Evolutionary conservation across 2,113 vertebrate species (phyloP), one percentile per base, ranked within the genome.

Genomic region (Hassar affinis): DNA sequence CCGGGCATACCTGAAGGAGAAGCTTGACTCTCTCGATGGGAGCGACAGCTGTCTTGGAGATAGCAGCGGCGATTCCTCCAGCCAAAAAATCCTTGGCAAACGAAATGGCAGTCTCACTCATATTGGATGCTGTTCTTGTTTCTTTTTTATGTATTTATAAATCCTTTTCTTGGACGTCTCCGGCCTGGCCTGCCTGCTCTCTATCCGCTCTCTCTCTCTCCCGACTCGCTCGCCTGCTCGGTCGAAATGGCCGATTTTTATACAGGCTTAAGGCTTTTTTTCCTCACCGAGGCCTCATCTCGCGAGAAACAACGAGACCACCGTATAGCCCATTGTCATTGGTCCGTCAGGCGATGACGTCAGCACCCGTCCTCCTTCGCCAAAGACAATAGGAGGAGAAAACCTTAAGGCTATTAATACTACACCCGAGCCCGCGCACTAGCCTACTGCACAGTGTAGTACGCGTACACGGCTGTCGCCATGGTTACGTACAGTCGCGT

Each of bases 21-120:
- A 94, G 94, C 91, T 98, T 98, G 82, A 97, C 96, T 85, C 96
- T 93, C 91, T 98, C 96, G 47, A 97, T 95, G 10, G 96, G 96
- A 1, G 96, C 96, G 54, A 98, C 95, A 0, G 96, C 92, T 3
- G 96, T 97, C 89, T 97, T 96, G 71, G 96, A 97, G 85, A 98
- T 92, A 0, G 95, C 95, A 0, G 96, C 96, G 0, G 95, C 95
- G 81, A 96, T 92, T 0, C 96, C 95, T 9, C 97, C 95, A 0
- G 94, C 94, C 90, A 98, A 85, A 86, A 97, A 95, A 84, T 97
- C 96, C 92, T 95, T 96, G 18, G 90, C 92, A 79, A 97, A 97
- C 0, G 95, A 95, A 12, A 89, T 0, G 0, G 88, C 59, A 3
- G 76, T 54, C 51, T 94, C 93, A 83, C 0, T 92, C 93, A 94